Conservation (phyloP, 2,113 vertebrate genomes). For the Perca fluviatilis region DNA sequence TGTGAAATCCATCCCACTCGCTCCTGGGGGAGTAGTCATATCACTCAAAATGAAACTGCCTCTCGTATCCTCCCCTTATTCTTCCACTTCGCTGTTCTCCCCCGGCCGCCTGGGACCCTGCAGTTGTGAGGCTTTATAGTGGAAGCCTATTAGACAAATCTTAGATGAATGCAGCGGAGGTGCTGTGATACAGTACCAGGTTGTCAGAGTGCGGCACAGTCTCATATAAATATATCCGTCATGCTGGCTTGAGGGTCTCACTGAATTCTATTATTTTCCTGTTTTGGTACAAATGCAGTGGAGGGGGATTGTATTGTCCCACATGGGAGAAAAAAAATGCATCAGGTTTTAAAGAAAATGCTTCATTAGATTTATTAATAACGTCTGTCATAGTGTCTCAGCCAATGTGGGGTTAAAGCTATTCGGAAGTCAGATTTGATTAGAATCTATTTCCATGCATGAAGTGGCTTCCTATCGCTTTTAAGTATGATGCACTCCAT, state of each 20-base stretch:
- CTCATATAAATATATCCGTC: conserved; percentile 87
- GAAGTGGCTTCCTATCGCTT: conserved; percentile 54
- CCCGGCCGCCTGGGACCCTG: conserved; percentile 61
- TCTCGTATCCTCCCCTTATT: conserved; percentile 74
- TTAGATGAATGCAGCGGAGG: conserved; percentile 76
- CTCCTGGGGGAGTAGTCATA: conserved; percentile 78
- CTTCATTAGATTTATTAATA: conserved; percentile 83
- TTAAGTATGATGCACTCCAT: conserved; percentile 59
- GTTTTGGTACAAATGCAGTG: conserved; percentile 68
- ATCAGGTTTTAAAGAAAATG: conserved; percentile 68
- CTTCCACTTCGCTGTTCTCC: conserved; percentile 59
- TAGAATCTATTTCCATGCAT: conserved; percentile 64
- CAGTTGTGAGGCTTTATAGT: conserved; percentile 67
- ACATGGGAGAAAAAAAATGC: conserved; percentile 69
- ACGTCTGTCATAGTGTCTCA: conserved; percentile 72
- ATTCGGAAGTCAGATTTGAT: conserved; percentile 67
- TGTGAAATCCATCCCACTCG: conserved; percentile 78
- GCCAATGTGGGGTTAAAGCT: conserved; percentile 65
- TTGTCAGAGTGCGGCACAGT: conserved; percentile 77
- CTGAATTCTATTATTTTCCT: conserved; percentile 74
- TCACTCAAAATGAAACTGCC: conserved; percentile 77
- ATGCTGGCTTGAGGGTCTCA: conserved; percentile 79
- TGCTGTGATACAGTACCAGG: conserved; percentile 72
- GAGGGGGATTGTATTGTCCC: conserved; percentile 63
- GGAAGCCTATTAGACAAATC: conserved; percentile 87